Base-by-base conservation (phyloP, 2,888 invertebrate genomes). In the Cistogaster globosa region DNA sequence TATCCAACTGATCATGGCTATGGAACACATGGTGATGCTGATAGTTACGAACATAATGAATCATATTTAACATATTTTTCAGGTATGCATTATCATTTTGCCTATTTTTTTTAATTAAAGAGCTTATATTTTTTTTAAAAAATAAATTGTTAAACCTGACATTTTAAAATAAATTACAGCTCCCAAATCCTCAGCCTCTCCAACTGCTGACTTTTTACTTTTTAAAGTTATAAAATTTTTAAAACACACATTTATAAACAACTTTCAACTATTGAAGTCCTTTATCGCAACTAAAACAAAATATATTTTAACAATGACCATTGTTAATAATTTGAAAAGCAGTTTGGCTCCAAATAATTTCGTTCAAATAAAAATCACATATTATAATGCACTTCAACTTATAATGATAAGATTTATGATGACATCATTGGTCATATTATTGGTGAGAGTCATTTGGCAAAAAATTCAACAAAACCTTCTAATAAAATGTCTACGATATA, bases 51-150 rank as follows among this genome's bases (percentile, higher is more conserved):
- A 76, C 93, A 92, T 84, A 92, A 92, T 87, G 92, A 92, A 87
- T 92, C 92, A 11, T 92, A 91, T 88, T 90, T 92, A 75, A 92
- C 91, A 65, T 91, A 91, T 74, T 90, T 90, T 80, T 90, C 92
- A 86, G 90, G 92, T 92, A 88, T 5, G 0, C 18, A 16, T 58
- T 42, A 8, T 18, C 0, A 6, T 22, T 38, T 16, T n/a, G 0
- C 16, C 16, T 48, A 4, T 1, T 6, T 16, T 48, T 48, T n/a
- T 16, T 45, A 14, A 16, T 48, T 48, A 42, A 38, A 38, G 9
- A 38, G 32, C 9, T 6, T 12, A 45, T 5, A 14, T 45, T 1
- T 45, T 45, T 45, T n/a, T n/a, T n/a, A n/a, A n/a, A 16, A 45
- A 12, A 12, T 12, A 16, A 16, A 16, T n/a, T 48, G 12, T 16